Evolutionary conservation across 1,140 invertebrate species (phyloP).

Genomic region (Helicoverpa armigera): DNA sequence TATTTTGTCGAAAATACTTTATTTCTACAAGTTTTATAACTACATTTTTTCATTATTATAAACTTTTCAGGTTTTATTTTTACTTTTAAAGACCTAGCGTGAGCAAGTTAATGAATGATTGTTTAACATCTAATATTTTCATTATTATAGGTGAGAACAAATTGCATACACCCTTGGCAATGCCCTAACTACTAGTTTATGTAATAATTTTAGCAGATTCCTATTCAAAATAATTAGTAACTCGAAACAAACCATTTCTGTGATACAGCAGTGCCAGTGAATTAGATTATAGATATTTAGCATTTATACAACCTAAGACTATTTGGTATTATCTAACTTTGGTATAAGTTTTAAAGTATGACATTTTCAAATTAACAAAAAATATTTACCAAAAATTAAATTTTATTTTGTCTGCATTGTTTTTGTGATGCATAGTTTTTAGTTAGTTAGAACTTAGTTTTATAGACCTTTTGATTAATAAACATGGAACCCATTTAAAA

Average conservation of each 20-base stretch:
- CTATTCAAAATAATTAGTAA: constrained; percentile 12
- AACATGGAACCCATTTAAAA: too few relatives aligned
- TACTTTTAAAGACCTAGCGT: neutral
- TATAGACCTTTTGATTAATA: constrained; percentile 1
- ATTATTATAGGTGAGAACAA: too few relatives aligned
- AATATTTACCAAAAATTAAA: constrained; percentile 49
- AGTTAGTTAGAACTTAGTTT: constrained; percentile 10
- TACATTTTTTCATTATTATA: neutral
- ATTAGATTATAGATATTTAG: constrained; percentile 51
- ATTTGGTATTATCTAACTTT: constrained; percentile 30
- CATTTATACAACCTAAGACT: constrained; percentile 41
- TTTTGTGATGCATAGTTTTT: constrained; percentile 32
- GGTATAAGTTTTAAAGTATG: constrained; percentile 47
- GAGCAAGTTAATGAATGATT: neutral
- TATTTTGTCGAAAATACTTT: constrained; percentile 11
- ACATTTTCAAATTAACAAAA: constrained; percentile 46
- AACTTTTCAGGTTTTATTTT: neutral
- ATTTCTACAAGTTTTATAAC: neutral
- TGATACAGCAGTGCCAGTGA: constrained; percentile 77
- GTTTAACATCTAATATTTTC: too few relatives aligned
- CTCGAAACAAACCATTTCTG: constrained; percentile 59
- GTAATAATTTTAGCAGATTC: constrained; percentile 5
- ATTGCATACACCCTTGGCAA: neutral
- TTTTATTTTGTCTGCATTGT: constrained; percentile 31
- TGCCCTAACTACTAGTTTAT: neutral